phyloP scores from a whole-genome alignment of 2,113 vertebrate species.

The Lanius collurio region DNA sequence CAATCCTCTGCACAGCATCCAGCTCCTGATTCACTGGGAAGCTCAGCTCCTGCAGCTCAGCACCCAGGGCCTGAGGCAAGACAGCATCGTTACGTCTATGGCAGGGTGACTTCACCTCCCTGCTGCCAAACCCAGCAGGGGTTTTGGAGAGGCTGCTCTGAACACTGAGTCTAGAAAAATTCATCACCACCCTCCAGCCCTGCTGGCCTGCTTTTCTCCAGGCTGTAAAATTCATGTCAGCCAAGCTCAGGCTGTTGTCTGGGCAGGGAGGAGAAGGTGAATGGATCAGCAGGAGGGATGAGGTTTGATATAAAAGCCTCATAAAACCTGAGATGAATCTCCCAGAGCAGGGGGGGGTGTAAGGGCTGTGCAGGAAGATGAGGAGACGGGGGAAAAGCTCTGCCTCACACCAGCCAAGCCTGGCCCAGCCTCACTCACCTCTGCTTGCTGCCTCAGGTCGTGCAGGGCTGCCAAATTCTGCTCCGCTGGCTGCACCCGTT shows the following conservation, averaged over 20 bases:
- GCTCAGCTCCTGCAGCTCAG: constrained; percentile 85
- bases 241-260: not conserved
- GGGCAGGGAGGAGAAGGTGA: not conserved
- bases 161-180: not conserved
- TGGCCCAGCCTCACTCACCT: constrained; percentile 72
- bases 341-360: not conserved
- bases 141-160: not conserved
- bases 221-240: not conserved
- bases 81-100: not conserved
- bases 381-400: not conserved
- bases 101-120: not conserved
- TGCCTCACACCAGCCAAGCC: not conserved
- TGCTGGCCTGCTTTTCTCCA: not conserved
- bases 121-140: not conserved
- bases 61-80: constrained; percentile 80
- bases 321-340: not conserved
- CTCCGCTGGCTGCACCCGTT: constrained; percentile 75
- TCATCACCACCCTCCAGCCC: not conserved
- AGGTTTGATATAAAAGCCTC: not conserved
- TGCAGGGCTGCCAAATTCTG: constrained; percentile 74
- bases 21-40: constrained; percentile 78
- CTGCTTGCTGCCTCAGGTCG: constrained; percentile 80
- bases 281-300: not conserved
- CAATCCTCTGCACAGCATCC: constrained; percentile 75
- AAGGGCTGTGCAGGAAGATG: not conserved